Conservation (phyloP, 2,888 invertebrate genomes). For the Gastrophysa polygoni region DNA sequence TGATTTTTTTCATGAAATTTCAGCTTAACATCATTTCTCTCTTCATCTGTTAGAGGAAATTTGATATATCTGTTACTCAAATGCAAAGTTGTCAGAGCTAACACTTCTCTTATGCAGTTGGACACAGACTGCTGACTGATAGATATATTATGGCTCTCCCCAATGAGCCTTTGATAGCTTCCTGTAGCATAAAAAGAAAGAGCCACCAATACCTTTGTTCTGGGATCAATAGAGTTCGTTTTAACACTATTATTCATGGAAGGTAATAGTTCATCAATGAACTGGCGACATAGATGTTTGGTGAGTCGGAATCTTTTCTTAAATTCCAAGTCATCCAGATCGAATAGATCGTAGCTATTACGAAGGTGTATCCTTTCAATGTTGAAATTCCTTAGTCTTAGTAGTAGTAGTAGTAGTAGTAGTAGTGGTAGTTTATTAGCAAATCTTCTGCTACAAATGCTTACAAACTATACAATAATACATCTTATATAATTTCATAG, state of each 20-base stretch:
- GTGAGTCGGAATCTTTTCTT: slow-evolving; percentile 8
- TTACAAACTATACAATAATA: no score
- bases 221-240: slow-evolving; percentile 10
- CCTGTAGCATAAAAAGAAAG: slow-evolving; percentile 21
- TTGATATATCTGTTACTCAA: slow-evolving; percentile 5
- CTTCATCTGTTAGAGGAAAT: slow-evolving; percentile 10
- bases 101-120: slow-evolving; percentile 15
- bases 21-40: slow-evolving; percentile 9
- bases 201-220: slow-evolving; percentile 13
- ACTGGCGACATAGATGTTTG: slow-evolving; percentile 1
- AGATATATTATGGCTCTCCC: slow-evolving; percentile 9
- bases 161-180: slow-evolving; percentile 21
- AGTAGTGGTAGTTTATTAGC: no score
- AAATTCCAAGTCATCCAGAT: slow-evolving; percentile 16
- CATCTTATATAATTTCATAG: no score
- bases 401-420: no score
- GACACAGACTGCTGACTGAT: slow-evolving; percentile 20
- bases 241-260: not conserved
- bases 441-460: no score
- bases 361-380: slow-evolving; percentile 12
- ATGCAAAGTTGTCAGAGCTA: slow-evolving; percentile 10
- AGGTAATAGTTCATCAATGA: slow-evolving; percentile 10
- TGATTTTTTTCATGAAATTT: not conserved
- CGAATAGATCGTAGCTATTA: slow-evolving; percentile 14
- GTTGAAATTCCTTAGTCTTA: slow-evolving; percentile 15